phyloP scores from a whole-genome alignment of 2,113 vertebrate genomes.

The Misgurnus mizolepis region DNA sequence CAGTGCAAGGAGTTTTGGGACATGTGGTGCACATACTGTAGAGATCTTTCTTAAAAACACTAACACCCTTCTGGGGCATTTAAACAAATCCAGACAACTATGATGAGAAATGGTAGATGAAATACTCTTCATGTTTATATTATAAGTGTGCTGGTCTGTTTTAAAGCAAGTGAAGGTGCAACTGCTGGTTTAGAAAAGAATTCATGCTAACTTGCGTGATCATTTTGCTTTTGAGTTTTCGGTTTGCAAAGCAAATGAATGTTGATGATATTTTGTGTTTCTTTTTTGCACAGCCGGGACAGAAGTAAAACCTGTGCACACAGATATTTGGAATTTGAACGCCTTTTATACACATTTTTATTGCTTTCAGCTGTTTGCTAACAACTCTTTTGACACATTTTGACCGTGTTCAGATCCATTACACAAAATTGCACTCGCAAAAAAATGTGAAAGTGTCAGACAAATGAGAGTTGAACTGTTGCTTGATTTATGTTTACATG shows the following conservation, averaged over 20 bases:
- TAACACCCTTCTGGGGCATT: slow-evolving; percentile 9
- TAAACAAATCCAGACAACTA: neutral
- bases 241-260: neutral
- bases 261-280: neutral
- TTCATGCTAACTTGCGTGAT: neutral
- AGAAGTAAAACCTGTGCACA: neutral
- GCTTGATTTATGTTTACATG: neutral
- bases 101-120: neutral
- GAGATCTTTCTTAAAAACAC: slow-evolving; percentile 11
- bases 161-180: neutral
- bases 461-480: too few species aligned
- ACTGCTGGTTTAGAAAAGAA: slow-evolving; percentile 19
- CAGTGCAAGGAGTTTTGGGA: neutral
- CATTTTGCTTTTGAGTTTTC: too few species aligned
- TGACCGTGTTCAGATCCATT: too few species aligned
- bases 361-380: too few species aligned
- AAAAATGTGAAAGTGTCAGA: neutral
- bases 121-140: slow-evolving; percentile 14
- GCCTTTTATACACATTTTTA: too few species aligned
- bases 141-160: slow-evolving; percentile 13
- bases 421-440: neutral
- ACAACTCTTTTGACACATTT: too few species aligned
- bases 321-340: neutral
- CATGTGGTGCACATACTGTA: neutral
- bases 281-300: neutral